Conservation (phyloP, 2,888 invertebrate species). For the Amblyjoppa proteus region DNA sequence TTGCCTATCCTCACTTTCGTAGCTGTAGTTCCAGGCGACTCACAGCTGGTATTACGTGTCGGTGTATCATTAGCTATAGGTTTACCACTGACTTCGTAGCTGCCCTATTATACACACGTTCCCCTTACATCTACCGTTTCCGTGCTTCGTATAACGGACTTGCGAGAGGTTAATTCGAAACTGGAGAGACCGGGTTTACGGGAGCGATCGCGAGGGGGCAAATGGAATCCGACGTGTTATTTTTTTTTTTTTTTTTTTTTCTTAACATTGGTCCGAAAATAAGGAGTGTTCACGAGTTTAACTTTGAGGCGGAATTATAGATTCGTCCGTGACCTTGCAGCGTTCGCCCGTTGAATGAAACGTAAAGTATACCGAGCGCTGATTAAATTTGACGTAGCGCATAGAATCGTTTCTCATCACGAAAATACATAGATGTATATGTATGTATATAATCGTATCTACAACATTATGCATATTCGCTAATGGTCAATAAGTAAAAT, state of each 20-base stretch:
- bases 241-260: slow-evolving; percentile 15
- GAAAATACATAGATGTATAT: neutral
- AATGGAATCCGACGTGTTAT: neutral
- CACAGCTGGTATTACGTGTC: slow-evolving; percentile 29
- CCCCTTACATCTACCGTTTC: slow-evolving; percentile 52
- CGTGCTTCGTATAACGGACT: slow-evolving; percentile 62
- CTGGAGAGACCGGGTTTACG: slow-evolving; percentile 16
- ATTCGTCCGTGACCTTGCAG: too few relatives aligned
- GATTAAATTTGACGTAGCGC: neutral
- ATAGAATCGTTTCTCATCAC: neutral
- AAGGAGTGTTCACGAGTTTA: neutral
- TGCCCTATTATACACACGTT: slow-evolving; percentile 43
- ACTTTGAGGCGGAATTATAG: too few relatives aligned
- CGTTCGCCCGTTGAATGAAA: too few relatives aligned
- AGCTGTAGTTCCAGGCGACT: slow-evolving; percentile 30
- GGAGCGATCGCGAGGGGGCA: slow-evolving; percentile 15
- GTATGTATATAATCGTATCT: neutral
- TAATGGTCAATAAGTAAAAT: slow-evolving; percentile 41
- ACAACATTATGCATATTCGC: neutral
- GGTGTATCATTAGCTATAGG: slow-evolving; percentile 44
- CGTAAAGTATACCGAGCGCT: too few relatives aligned
- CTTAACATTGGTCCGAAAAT: neutral
- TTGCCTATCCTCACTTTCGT: slow-evolving; percentile 33
- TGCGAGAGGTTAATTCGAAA: slow-evolving; percentile 61
- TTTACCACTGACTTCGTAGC: slow-evolving; percentile 34